Evolutionary conservation across 92 coral and sea anemone species (phyloP).

Genomic region (Ricordea florida): DNA sequence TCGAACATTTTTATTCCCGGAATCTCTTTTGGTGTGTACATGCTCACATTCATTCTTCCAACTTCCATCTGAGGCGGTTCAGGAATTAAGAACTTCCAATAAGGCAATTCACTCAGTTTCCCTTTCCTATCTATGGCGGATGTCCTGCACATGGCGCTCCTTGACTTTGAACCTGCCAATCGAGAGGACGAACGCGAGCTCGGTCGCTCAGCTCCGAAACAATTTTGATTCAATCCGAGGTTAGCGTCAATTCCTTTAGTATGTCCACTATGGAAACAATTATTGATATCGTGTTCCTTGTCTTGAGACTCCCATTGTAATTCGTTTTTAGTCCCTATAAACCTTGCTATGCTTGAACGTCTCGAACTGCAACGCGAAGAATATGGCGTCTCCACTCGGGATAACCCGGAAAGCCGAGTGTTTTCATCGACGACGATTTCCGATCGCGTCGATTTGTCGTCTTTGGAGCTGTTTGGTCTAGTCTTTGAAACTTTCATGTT

Average conservation of each 20-base stretch:
- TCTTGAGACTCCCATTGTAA: too few relatives aligned
- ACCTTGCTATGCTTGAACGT: constrained; percentile 56
- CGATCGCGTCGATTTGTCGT: background rate
- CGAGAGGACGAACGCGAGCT: background rate
- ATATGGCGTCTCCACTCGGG: constrained; percentile 4
- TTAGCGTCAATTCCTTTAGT: background rate
- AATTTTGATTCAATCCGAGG: background rate
- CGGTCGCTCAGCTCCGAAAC: background rate
- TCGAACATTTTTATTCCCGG: constrained; percentile 97
- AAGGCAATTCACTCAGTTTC: constrained; percentile 69
- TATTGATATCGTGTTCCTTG: too few relatives aligned
- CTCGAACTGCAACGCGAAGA: constrained; percentile 47
- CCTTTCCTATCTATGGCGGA: constrained; percentile 67
- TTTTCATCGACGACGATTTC: too few relatives aligned
- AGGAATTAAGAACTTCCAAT: constrained; percentile 90
- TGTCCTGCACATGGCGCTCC: constrained; percentile 16
- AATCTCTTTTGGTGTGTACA: constrained; percentile 89
- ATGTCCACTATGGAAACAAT: too few relatives aligned
- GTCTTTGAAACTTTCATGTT: constrained; percentile 38
- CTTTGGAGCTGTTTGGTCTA: constrained; percentile 68
- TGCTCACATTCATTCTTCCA: constrained; percentile 93
- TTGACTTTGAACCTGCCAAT: background rate
- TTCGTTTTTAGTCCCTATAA: constrained; percentile 23
- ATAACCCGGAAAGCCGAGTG: background rate
- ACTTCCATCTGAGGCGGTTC: constrained; percentile 93